Evolutionary conservation across 2,888 invertebrate genomes (phyloP), one percentile per base, ranked within the genome.

Genomic region (Linnaemya vulpina): DNA sequence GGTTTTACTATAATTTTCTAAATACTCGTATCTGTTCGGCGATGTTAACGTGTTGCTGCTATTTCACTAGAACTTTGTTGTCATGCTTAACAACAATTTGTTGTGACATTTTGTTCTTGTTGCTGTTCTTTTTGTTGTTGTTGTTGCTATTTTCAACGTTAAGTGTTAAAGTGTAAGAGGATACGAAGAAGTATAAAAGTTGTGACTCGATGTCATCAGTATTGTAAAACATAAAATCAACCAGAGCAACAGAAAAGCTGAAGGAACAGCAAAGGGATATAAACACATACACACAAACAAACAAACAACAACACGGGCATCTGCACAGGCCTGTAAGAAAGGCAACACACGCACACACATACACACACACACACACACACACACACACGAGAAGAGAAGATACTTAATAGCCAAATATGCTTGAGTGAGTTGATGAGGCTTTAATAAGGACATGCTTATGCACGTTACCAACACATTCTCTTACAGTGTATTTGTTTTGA

Each of bases 141-240:
- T 46, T 70, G 15, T 74, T 25, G 10, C 60, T 46, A n/a, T 53
- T n/a, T 46, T 58, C 38, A 15, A 8, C 38, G 46, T 67, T 46
- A 49, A 67, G 63, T 40, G 40, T 60, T 30, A 49, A 2, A 25
- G 20, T 46, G 20, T 55, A 25, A 75, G 43, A 17, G 13, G 63
- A 22, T 49, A 38, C 40, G 43, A 73, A 65, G 81, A 74, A 62
- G 70, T 70, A 85, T 82, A 82, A 82, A 82, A 82, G 82, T 82
- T 82, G 68, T 81, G 85, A 78, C 65, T 85, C 74, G 82, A 82
- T 85, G 82, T 85, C 82, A 82, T 82, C 85, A 78, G 65, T 82
- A 77, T 82, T 85, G 82, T 85, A 46, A 65, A 82, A 85, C 82
- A 84, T 65, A 46, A 67, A 58, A 49, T n/a, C 38, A 67, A 65